Percentiles rank a stretch among this genome's conserved stretches.
phyloP scores from a whole-genome alignment of 2,797 vertebrate species.

The Coilia nasus region DNA sequence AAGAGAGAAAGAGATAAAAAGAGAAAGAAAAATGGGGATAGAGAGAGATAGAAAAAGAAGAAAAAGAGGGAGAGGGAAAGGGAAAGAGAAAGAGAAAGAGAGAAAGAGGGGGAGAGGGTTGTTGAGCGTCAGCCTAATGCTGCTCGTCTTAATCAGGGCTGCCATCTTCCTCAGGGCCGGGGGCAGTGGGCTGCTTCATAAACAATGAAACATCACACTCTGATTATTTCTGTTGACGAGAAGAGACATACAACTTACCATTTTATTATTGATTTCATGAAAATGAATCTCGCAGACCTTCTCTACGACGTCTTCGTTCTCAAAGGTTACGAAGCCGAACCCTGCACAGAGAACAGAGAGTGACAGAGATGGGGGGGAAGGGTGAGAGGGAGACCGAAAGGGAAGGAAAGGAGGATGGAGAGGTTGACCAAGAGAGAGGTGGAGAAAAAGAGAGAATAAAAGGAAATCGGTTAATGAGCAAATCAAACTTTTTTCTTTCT shows the following conservation, averaged over 20 bases:
- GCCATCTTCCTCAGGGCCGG: background rate
- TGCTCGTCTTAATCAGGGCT: background rate
- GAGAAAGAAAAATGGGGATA: no score
- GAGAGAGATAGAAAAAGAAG: no score
- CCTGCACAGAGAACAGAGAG: conserved; percentile 71
- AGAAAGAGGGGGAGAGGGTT: background rate
- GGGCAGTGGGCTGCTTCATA: background rate
- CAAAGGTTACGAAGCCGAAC: conserved; percentile 94
- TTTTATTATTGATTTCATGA: conserved; percentile 98
- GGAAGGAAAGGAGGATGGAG: conserved; percentile 13
- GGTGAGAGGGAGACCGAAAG: conserved; percentile 19
- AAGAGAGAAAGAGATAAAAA: no score
- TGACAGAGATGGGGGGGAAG: conserved; percentile 16
- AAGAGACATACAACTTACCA: conserved; percentile 81
- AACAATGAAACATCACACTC: conserved; percentile 36
- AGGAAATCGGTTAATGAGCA: conserved; percentile 53
- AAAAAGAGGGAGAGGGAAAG: no score
- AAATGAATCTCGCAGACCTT: conserved; percentile 97
- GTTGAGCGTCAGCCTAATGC: background rate
- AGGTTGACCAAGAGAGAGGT: background rate
- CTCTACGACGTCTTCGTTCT: conserved; percentile 92
- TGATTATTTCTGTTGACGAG: conserved; percentile 54
- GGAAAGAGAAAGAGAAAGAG: background rate
- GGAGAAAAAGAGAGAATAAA: conserved; percentile 33
- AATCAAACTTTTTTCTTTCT: conserved; percentile 41